Conservation (phyloP, 2,888 invertebrate species). For the Drosophila quinaria region DNA sequence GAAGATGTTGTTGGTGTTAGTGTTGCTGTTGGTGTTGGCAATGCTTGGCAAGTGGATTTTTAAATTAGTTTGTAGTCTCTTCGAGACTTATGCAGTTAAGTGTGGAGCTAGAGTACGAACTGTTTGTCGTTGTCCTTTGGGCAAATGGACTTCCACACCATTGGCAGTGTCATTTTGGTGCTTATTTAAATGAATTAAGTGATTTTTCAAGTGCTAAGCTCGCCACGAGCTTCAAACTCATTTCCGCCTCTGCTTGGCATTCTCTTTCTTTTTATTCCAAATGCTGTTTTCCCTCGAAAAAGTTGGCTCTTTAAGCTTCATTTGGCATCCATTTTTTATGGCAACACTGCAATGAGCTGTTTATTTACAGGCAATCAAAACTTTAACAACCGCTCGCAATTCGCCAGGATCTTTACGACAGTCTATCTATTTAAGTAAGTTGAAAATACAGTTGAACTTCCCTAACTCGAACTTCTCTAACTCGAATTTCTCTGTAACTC, state of each 20-base stretch:
- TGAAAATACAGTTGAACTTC: too few relatives aligned
- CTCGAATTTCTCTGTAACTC: too few relatives aligned
- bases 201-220: constrained; percentile 82
- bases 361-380: constrained; percentile 73
- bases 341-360: constrained; percentile 65
- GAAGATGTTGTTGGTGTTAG: constrained; percentile 22
- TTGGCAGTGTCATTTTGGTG: constrained; percentile 68
- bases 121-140: constrained; percentile 45
- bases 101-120: constrained; percentile 15
- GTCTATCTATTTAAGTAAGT: constrained; percentile 28
- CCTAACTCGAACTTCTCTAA: too few relatives aligned
- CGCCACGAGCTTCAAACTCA: constrained; percentile 78
- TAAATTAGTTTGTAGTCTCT: constrained; percentile 76
- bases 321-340: constrained; percentile 50
- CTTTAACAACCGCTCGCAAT: constrained; percentile 60
- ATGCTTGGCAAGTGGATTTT: constrained; percentile 80
- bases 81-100: constrained; percentile 24
- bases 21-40: constrained; percentile 23
- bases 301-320: constrained; percentile 57
- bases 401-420: constrained; percentile 43
- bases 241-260: constrained; percentile 59
- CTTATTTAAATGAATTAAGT: constrained; percentile 83
- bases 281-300: neutral
- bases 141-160: constrained; percentile 64
- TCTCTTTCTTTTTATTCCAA: constrained; percentile 7